These are phyloP conservation scores for Oopsacas minuta DNA, from an alignment of 37 sponge, comb jelly and placozoan genomes.

Conservation along the genomic window DNA sequence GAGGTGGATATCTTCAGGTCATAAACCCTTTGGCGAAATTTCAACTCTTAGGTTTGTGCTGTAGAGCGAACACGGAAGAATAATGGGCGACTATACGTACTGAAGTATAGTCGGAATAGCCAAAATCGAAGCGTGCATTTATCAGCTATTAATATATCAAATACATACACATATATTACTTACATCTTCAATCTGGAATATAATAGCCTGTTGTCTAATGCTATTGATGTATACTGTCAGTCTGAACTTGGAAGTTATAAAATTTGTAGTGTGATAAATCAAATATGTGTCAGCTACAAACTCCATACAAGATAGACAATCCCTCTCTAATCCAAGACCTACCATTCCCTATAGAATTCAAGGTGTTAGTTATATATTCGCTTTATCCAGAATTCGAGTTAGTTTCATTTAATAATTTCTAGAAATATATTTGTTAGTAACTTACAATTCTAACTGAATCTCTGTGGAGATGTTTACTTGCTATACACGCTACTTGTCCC, in stretches of 20 bases:
- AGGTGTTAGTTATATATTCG: neutral
- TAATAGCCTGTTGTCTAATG: slow-evolving; percentile 59
- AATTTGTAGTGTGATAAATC: slow-evolving; percentile 31
- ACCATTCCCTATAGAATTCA: slow-evolving; percentile 54
- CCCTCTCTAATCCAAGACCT: slow-evolving; percentile 28
- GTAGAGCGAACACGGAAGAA: too few relatives aligned
- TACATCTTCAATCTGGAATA: slow-evolving; percentile 37
- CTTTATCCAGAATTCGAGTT: neutral
- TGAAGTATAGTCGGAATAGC: neutral
- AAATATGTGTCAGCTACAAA: slow-evolving; percentile 63
- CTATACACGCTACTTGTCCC: slow-evolving; percentile 83
- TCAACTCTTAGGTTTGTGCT: too few relatives aligned
- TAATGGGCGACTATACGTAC: neutral
- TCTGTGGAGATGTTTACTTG: slow-evolving; percentile 42
- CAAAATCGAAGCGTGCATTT: neutral
- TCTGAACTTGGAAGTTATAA: neutral
- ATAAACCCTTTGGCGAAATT: too few relatives aligned
- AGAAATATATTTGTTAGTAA: neutral
- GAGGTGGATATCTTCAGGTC: too few relatives aligned
- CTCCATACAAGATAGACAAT: slow-evolving; percentile 37
- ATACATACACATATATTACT: neutral
- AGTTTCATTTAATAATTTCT: neutral
- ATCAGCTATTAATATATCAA: neutral
- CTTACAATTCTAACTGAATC: slow-evolving; percentile 32
- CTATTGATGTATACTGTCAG: slow-evolving; percentile 53